Percentiles rank a stretch among this genome's conserved stretches.
Conservation (phyloP, 2,888 invertebrate genomes). For the Pegoplata infirma region DNA sequence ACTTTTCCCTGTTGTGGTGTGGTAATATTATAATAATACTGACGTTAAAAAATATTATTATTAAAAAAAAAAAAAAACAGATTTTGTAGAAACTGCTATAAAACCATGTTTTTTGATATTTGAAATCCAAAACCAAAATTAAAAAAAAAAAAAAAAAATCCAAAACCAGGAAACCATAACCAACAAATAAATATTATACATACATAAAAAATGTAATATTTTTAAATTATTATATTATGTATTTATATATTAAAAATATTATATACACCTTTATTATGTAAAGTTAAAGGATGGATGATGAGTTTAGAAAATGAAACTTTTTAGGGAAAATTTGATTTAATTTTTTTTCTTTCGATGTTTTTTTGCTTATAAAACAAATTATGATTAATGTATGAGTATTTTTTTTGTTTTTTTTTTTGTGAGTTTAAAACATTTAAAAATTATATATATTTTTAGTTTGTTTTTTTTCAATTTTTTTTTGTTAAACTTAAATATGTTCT, state of each 20-base stretch:
- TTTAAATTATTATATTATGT: constrained; percentile 4
- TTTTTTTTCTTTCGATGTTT: constrained; percentile 16
- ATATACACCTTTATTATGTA: constrained; percentile 45
- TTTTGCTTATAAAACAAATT: constrained; percentile 9
- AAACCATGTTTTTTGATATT: not conserved
- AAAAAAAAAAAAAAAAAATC: not conserved
- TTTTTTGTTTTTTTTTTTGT: too few relatives aligned
- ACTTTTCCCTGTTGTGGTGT: constrained; percentile 43
- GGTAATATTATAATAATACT: constrained; percentile 29
- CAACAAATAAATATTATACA: constrained; percentile 4
- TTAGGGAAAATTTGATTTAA: not conserved
- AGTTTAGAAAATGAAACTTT: not conserved
- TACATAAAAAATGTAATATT: constrained; percentile 6
- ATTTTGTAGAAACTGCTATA: not conserved
- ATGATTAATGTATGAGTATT: constrained; percentile 39
- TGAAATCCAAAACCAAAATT: constrained; percentile 23
- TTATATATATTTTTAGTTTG: constrained; percentile 11
- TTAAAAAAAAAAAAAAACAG: not conserved
- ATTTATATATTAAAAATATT: constrained; percentile 22
- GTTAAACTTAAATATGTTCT: constrained; percentile 35
- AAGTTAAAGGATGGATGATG: constrained; percentile 12
- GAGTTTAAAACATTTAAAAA: constrained; percentile 40
- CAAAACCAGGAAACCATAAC: constrained; percentile 28
- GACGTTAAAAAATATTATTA: not conserved
- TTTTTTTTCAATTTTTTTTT: constrained; percentile 28